phyloP scores from a whole-genome alignment of 2,888 invertebrate species.

The Coleophora flavipennella region DNA sequence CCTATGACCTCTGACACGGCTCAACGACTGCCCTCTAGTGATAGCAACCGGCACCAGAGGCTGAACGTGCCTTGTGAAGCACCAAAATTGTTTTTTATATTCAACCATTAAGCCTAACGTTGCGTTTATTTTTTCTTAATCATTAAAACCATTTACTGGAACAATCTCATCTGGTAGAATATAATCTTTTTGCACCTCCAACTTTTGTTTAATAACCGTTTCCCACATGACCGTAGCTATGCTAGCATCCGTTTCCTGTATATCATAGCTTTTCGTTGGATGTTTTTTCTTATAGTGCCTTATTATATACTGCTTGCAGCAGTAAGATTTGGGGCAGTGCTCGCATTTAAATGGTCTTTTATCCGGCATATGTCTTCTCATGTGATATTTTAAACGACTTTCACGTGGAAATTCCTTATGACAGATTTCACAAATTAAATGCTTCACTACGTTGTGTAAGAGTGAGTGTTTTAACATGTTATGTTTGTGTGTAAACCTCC shows the following conservation, averaged over 20 bases:
- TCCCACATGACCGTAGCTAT: constrained; percentile 6
- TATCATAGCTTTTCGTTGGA: not conserved
- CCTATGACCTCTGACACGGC: too few relatives aligned
- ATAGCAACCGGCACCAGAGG: too few relatives aligned
- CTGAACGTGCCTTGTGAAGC: too few relatives aligned
- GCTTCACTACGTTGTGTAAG: constrained; percentile 36
- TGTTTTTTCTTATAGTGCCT: not conserved
- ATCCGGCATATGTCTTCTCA: constrained; percentile 29
- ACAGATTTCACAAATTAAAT: constrained; percentile 42
- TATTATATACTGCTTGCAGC: constrained; percentile 21
- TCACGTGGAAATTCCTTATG: constrained; percentile 44
- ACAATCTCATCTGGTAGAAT: not conserved
- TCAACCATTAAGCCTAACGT: too few relatives aligned
- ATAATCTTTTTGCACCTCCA: not conserved
- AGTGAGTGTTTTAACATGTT: constrained; percentile 42
- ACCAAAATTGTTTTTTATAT: too few relatives aligned
- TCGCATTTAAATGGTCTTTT: constrained; percentile 19
- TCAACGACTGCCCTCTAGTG: too few relatives aligned
- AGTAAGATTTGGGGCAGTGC: constrained; percentile 21
- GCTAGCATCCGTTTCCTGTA: not conserved
- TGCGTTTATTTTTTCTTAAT: too few relatives aligned
- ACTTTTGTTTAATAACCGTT: not conserved
- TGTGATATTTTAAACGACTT: constrained; percentile 45
- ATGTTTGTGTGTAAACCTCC: constrained; percentile 42
- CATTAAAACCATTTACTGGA: too few relatives aligned